A percentile compares a stretch with the other conserved stretches of the same genome.
These are phyloP conservation scores for Todus mexicanus DNA, from an alignment of 2,797 vertebrate genomes.

Conservation along the genomic window DNA sequence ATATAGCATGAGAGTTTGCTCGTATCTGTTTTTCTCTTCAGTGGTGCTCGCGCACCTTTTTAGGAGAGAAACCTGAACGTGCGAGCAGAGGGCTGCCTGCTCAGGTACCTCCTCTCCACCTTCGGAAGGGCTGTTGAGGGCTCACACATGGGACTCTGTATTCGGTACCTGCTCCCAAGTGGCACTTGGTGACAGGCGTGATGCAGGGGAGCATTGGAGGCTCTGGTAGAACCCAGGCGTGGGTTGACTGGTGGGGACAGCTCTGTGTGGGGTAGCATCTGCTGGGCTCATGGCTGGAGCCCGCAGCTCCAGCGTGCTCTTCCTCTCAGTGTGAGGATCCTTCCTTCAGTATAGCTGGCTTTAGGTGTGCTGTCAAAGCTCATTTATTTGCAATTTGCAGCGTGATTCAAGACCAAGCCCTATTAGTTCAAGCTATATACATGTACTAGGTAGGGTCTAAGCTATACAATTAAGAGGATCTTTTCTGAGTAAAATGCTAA, in stretches of 20 bases:
- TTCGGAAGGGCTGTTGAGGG: background rate
- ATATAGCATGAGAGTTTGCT: background rate
- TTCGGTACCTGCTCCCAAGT: background rate
- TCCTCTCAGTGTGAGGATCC: background rate
- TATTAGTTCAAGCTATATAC: background rate
- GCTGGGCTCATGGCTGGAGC: background rate
- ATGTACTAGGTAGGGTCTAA: background rate
- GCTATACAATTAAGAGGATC: background rate
- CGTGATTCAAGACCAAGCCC: background rate
- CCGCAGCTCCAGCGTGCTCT: background rate
- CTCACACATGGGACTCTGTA: rapidly evolving
- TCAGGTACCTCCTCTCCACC: background rate
- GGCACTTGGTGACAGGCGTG: rapidly evolving
- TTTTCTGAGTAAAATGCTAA: background rate
- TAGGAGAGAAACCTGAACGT: background rate
- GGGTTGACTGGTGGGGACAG: rapidly evolving
- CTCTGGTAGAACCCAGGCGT: rapidly evolving
- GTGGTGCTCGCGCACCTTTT: background rate
- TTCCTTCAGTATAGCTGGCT: background rate
- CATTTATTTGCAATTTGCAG: background rate
- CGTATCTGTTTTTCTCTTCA: slow-evolving; percentile 30
- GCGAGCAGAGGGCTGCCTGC: background rate
- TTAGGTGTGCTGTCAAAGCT: background rate
- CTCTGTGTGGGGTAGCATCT: rapidly evolving
- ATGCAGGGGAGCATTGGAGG: background rate